Evolutionary conservation across 2,888 invertebrate species (phyloP).

Genomic region (Trichopria drosophilae): DNA sequence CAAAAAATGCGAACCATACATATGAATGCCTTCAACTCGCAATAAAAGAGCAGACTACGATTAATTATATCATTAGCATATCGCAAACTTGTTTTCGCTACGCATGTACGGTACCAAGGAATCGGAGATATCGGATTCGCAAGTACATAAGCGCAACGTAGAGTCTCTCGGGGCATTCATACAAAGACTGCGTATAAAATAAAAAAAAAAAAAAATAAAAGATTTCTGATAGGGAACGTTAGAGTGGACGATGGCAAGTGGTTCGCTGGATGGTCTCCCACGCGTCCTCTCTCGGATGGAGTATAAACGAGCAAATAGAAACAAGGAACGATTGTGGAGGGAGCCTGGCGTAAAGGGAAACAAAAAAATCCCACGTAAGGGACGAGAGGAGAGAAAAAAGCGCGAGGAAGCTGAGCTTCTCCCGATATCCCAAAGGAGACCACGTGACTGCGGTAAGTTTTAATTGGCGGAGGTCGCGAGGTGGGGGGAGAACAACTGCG

Average conservation of each 20-base stretch:
- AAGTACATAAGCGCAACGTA: constrained; percentile 28
- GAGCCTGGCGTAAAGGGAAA: constrained; percentile 18
- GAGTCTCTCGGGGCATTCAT: not conserved
- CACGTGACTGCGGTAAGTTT: constrained; percentile 55
- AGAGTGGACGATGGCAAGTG: no score
- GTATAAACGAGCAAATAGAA: constrained; percentile 9
- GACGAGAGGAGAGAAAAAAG: constrained; percentile 10
- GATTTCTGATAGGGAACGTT: no score
- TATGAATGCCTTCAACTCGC: no score
- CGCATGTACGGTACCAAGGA: no score
- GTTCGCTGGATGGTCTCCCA: constrained; percentile 28
- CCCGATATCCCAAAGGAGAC: constrained; percentile 26
- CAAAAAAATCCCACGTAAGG: constrained; percentile 6
- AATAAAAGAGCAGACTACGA: no score
- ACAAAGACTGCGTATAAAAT: not conserved
- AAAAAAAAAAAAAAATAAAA: no score
- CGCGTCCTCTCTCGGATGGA: constrained; percentile 15
- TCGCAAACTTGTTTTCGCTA: no score
- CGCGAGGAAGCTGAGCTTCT: constrained; percentile 2
- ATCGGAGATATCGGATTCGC: no score
- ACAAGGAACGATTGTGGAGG: constrained; percentile 12
- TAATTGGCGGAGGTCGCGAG: constrained; percentile 52
- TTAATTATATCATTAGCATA: no score
- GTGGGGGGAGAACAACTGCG: constrained; percentile 25
- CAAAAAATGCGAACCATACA: no score